phyloP scores from a whole-genome alignment of 2,113 vertebrate species.

The Mesembrinibis cayennensis region DNA sequence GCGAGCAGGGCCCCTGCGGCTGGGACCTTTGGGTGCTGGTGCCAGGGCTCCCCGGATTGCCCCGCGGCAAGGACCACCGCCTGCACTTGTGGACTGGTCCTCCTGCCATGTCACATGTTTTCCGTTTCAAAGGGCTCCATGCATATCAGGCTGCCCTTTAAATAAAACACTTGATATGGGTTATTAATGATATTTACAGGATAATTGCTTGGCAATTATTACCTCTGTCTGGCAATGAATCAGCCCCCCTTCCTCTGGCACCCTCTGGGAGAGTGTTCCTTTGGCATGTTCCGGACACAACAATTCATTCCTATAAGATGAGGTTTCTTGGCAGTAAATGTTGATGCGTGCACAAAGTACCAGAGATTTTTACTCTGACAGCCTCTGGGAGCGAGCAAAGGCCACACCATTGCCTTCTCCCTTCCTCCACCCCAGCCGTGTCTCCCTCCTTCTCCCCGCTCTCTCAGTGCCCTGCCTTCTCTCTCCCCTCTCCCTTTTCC shows the following conservation, averaged over 20 bases:
- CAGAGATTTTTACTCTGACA: neutral
- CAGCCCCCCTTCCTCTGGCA: neutral
- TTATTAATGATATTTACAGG: constrained; percentile 59
- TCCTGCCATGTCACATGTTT: neutral
- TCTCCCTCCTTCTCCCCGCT: neutral
- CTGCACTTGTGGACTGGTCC: neutral
- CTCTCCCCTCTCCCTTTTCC: neutral
- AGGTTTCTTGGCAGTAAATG: neutral
- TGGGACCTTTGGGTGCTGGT: neutral
- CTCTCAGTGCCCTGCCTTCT: neutral
- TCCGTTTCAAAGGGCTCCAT: neutral
- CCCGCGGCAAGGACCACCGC: neutral
- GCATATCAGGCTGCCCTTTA: constrained; percentile 8
- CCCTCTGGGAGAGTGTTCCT: neutral
- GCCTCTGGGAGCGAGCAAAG: neutral
- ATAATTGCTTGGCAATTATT: constrained; percentile 47
- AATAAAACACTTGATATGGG: neutral
- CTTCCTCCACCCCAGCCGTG: neutral
- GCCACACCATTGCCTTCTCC: neutral
- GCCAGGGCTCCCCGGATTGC: neutral
- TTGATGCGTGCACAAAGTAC: neutral
- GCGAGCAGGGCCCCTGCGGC: neutral
- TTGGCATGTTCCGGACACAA: neutral
- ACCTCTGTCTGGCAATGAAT: constrained; percentile 38
- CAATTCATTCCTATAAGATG: neutral